phyloP scores from a whole-genome alignment of 2,797 vertebrate species.

The Dermochelys coriacea region DNA sequence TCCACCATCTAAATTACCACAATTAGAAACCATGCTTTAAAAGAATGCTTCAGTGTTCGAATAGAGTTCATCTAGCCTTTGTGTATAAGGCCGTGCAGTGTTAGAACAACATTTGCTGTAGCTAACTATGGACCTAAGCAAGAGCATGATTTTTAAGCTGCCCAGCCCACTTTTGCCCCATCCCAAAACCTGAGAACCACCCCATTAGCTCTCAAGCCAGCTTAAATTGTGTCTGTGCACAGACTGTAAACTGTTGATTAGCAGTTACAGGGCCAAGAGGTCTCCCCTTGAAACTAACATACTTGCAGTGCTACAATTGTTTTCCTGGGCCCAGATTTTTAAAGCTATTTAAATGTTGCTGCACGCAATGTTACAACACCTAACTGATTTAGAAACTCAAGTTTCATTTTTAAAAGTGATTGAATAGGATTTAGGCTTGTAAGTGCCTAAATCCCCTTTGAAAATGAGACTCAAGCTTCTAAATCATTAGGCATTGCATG shows the following conservation, averaged over 20 bases:
- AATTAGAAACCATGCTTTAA: neutral
- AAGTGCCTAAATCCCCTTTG: neutral
- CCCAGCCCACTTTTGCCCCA: neutral
- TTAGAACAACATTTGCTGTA: neutral
- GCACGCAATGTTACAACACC: neutral
- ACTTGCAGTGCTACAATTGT: rapidly evolving
- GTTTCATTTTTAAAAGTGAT: neutral
- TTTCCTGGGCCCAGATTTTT: neutral
- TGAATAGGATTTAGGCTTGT: neutral
- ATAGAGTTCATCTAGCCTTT: neutral
- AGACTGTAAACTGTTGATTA: neutral
- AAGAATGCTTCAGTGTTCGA: neutral
- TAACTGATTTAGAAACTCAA: neutral
- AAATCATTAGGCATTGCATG: neutral
- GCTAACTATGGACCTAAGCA: neutral
- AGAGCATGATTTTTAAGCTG: neutral
- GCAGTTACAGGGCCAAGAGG: neutral
- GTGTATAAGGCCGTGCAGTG: neutral
- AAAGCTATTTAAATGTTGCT: neutral
- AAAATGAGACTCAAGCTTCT: neutral
- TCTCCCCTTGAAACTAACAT: rapidly evolving
- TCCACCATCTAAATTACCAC: neutral
- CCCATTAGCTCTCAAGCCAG: rapidly evolving
- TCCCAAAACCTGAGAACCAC: neutral
- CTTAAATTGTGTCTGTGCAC: neutral